phyloP scores from a whole-genome alignment of 2,113 vertebrate genomes.

The Phalacrocorax carbo region DNA sequence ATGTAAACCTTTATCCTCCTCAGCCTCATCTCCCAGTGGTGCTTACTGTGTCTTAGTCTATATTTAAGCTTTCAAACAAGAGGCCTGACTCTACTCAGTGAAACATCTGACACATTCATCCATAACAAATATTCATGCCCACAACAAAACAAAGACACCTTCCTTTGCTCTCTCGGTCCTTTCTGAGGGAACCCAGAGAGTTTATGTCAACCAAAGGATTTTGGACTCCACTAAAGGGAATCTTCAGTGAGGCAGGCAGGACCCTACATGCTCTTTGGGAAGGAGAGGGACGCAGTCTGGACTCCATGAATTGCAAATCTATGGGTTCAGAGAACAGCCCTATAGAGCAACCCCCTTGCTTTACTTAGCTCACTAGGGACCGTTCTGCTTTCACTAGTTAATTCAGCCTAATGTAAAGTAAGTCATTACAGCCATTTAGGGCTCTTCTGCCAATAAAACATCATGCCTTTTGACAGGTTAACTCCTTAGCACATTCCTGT shows the following conservation, averaged over 20 bases:
- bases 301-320: background rate
- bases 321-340: background rate
- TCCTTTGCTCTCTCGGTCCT: background rate
- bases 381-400: background rate
- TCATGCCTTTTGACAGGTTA: background rate
- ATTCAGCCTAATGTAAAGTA: background rate
- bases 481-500: background rate
- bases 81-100: background rate
- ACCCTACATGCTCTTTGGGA: background rate
- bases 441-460: background rate
- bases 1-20: background rate
- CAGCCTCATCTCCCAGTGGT: background rate
- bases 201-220: background rate
- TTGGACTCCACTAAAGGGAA: background rate
- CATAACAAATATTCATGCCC: background rate
- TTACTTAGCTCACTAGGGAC: background rate
- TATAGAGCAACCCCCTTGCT: background rate
- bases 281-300: background rate
- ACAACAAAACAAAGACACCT: background rate
- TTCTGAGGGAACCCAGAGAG: background rate
- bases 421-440: background rate
- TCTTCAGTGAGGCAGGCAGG: background rate
- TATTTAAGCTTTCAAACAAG: background rate
- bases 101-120: background rate
- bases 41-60: background rate